Conservation (phyloP, 1,140 invertebrate species). For the Eupeodes corollae region DNA sequence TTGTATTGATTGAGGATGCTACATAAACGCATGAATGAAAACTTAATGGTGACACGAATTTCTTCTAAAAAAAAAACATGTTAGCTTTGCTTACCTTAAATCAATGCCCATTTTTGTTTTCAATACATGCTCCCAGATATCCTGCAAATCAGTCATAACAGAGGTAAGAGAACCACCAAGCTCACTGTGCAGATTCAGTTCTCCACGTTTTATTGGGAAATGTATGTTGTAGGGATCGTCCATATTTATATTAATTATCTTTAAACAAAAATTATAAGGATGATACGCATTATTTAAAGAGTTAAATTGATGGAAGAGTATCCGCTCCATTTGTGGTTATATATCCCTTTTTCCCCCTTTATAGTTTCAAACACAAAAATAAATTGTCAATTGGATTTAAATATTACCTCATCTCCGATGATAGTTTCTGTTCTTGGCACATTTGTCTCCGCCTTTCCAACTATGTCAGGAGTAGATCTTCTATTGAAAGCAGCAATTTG, state of each 20-base stretch:
- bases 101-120: constrained; percentile 53
- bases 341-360: no score
- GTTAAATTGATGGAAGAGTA: no score
- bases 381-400: constrained; percentile 2
- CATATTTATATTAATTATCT: constrained; percentile 59
- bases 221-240: constrained; percentile 69
- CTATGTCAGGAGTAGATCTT: constrained; percentile 55
- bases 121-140: constrained; percentile 77
- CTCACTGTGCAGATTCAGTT: constrained; percentile 72
- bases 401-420: constrained; percentile 48
- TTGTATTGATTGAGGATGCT: constrained; percentile 72
- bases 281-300: neutral
- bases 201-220: constrained; percentile 78
- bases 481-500: constrained; percentile 79
- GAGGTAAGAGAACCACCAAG: constrained; percentile 75
- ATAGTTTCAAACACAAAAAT: constrained; percentile 23
- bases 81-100: neutral
- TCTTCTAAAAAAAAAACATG: neutral
- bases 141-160: constrained; percentile 71
- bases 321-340: no score
- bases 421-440: constrained; percentile 45
- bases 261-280: constrained; percentile 8
- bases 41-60: constrained; percentile 38
- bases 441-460: constrained; percentile 46
- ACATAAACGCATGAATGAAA: constrained; percentile 54